Percentiles rank a stretch among this genome's conserved stretches.
These are phyloP conservation scores for Rhipidura dahli DNA, from an alignment of 2,113 vertebrate genomes.

Conservation along the genomic window DNA sequence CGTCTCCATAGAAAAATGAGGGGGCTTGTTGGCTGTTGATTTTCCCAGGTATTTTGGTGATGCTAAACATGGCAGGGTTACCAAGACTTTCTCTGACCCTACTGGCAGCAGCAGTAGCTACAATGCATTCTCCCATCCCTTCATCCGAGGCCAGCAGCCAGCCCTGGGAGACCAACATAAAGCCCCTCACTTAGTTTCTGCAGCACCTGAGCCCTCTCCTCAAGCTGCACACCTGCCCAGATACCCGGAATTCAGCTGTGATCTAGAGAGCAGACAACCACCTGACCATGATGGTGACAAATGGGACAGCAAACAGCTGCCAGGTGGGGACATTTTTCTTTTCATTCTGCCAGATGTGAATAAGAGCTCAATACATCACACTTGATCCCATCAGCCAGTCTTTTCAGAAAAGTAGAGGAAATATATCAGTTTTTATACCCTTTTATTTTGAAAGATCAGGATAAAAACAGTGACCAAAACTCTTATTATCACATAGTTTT, in stretches of 20 bases:
- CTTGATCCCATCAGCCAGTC: background rate
- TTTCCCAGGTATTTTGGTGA: background rate
- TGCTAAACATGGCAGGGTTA: background rate
- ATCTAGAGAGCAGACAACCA: background rate
- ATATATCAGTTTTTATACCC: background rate
- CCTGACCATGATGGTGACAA: background rate
- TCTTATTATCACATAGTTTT: background rate
- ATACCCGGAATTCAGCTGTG: background rate
- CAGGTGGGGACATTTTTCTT: background rate
- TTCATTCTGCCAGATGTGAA: background rate
- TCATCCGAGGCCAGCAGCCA: background rate
- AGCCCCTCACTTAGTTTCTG: background rate
- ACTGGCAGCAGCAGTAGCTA: background rate
- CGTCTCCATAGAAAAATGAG: fast-evolving
- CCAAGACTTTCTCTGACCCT: background rate
- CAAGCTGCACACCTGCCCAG: background rate
- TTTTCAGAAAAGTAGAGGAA: background rate
- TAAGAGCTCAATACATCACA: background rate
- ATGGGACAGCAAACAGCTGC: background rate
- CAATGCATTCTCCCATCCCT: background rate
- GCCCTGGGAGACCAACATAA: background rate
- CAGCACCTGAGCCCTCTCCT: background rate
- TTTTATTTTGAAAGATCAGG: background rate
- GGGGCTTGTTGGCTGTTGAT: background rate
- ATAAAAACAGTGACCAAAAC: background rate